Percentiles rank a stretch among this genome's conserved stretches.
phyloP scores from a whole-genome alignment of 35 echinoderm and acorn worm genomes.

The Patiria miniata region DNA sequence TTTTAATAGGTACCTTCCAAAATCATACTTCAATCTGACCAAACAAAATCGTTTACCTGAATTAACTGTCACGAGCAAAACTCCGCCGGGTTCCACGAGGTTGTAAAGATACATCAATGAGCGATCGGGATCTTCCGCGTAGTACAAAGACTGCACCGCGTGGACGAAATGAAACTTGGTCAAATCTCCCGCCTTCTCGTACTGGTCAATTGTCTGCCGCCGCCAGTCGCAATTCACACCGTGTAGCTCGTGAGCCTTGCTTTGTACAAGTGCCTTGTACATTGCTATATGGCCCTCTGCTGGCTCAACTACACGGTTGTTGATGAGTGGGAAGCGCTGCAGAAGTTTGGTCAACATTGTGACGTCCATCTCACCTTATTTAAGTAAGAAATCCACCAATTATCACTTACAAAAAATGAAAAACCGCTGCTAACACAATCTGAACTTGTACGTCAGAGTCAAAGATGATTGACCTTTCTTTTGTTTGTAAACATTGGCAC shows the following conservation, averaged over 20 bases:
- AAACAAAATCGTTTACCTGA: neutral
- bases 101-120: slow-evolving; percentile 44
- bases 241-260: slow-evolving; percentile 24
- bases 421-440: too few relatives aligned
- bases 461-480: too few relatives aligned
- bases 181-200: neutral
- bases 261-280: slow-evolving; percentile 41
- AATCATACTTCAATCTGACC: too few relatives aligned
- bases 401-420: too few relatives aligned
- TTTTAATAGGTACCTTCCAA: too few relatives aligned
- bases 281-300: slow-evolving; percentile 29
- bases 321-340: slow-evolving; percentile 25
- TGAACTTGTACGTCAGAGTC: too few relatives aligned
- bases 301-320: slow-evolving; percentile 68
- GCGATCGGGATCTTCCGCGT: slow-evolving; percentile 34
- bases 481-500: too few relatives aligned
- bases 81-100: slow-evolving; percentile 59
- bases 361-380: slow-evolving; percentile 71
- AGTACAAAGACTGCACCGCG: slow-evolving; percentile 67
- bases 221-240: slow-evolving; percentile 49
- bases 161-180: slow-evolving; percentile 65
- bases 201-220: slow-evolving; percentile 43
- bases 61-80: slow-evolving; percentile 30
- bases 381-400: neutral
- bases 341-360: slow-evolving; percentile 52